Base-by-base conservation (phyloP, 2,113 vertebrate species). In the Nothocercus julius region DNA sequence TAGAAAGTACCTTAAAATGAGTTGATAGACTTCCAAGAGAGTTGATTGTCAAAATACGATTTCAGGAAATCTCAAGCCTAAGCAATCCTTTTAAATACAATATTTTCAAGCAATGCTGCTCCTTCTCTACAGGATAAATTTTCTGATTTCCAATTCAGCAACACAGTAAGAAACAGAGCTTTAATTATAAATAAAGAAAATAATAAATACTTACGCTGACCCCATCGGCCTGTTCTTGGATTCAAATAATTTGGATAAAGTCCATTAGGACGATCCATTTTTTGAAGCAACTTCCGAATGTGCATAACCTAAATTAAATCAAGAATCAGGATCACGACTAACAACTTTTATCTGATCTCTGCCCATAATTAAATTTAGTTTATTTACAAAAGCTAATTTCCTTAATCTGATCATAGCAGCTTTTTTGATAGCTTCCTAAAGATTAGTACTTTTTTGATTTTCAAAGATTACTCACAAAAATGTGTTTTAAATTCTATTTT, bases 191-290 rank as follows among this genome's bases (percentile, higher is more conserved):
- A 91, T 68, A 53, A 59, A 70, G 77, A 53, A 89, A 93, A 81
- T 24, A 93, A 73, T 9, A 54, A 95, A 95, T 96, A 99, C 99
- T 99, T 96, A 99, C 99, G 99, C 53, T 99, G 99, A 75, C 99
- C 99, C 99, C 99, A 99, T 91, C 99, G 99, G 47, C 99, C 99
- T 5, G 99, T 99, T 69, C 99, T 98, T 69, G 99, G 99, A 94
- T 99, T 99, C 98, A 99, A 97, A 97, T 99, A 99, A 97, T 99
- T 99, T 63, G 99, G 99, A 97, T 99, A 99, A 73, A 99, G 99
- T 62, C 99, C 99, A 79, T 99, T 99, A 93, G 99, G 99, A 88
- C 99, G 98, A 94, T 99, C 99, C 99, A 99, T 99, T 98, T 99
- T 99, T 97, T 99, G 99, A 53, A 99, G 98, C 27, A 99, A 98